A percentile compares a stretch with the other conserved stretches of the same genome.
These are phyloP conservation scores for Chrysaora quinquecirrha DNA, from an alignment of 30 jellyfish, hydroid and myxozoan species.

Conservation along the genomic window DNA sequence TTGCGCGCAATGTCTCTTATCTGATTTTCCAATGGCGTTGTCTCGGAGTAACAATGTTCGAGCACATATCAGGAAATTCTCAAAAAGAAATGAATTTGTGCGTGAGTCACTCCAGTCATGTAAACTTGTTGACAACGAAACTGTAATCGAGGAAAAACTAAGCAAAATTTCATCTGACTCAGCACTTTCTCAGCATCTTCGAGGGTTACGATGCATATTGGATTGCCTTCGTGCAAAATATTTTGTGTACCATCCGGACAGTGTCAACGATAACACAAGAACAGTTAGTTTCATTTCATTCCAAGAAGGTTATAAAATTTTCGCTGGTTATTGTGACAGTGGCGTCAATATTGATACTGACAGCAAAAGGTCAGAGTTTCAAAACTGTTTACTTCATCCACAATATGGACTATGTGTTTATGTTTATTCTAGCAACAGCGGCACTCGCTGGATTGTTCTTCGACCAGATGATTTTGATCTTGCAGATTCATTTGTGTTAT, in stretches of 20 bases:
- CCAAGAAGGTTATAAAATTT: background rate
- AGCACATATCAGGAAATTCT: background rate
- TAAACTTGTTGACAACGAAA: background rate
- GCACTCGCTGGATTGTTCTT: background rate
- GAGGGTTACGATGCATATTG: background rate
- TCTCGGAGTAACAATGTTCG: background rate
- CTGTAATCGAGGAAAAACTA: background rate
- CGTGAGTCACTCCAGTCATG: background rate
- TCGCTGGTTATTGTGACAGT: background rate
- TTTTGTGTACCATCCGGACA: no score
- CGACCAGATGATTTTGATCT: background rate
- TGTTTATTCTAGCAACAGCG: background rate
- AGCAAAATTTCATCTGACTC: background rate
- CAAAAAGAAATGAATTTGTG: background rate
- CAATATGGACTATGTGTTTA: background rate
- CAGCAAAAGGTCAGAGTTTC: background rate
- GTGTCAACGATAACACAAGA: background rate
- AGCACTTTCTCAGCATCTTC: background rate
- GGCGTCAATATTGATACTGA: background rate
- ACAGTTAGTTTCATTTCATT: background rate
- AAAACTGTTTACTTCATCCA: background rate
- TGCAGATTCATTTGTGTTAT: background rate
- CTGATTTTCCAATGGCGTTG: no score
- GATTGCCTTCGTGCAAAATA: background rate
- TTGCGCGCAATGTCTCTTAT: no score